Evolutionary conservation across 1,140 invertebrate genomes (phyloP), one percentile per base, ranked within the genome.

Genomic region (Oscheius sp.): DNA sequence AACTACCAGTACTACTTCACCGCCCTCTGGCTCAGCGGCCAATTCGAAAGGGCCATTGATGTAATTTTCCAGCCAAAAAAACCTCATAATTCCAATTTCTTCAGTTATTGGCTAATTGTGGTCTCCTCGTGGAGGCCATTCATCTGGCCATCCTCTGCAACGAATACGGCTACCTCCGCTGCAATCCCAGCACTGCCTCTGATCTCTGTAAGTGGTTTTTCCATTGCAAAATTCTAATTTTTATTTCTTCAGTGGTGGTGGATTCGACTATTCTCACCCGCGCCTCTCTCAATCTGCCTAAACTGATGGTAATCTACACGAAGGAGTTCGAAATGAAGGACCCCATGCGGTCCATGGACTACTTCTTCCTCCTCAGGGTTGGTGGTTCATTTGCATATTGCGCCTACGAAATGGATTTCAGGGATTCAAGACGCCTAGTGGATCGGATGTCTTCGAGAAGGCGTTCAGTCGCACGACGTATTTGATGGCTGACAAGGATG

Each of bases 271-370:
- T 79, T 34, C 71, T 72, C 29, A 77, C 68, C 23, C 46, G 74
- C 18, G 80, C 76, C 55, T 58, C 69, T 62, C 35, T 82, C 7
- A 82, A 82, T 68, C 83, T 84, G 29, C 73, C 83, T n/a, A 70
- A 80, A 23, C 42, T 82, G 10, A 61, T 84, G 26, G 71, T 82
- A n/a, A 46, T 77, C 26, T 82, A 81, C 67, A 76, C 83, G 2
- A 83, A 82, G 62, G 72, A 76, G 18, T 83, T 83, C 36, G 81
- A 82, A 31, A 31, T 82, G 58, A 65, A 59, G 18, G 84, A 82
- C 59, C 49, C 79, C 26, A 46, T 38, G 13, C 78, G 74, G 32
- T 76, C 81, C 0, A 66, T 82, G 23, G 77, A 81, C 32, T 82
- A 82, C 64, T 82, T 76, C 35, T 82, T 81, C 73, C 79, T 82